Evolutionary conservation across 1,140 invertebrate genomes (phyloP), one percentile per base, ranked within the genome.

Genomic region (Drosophila mauritiana): DNA sequence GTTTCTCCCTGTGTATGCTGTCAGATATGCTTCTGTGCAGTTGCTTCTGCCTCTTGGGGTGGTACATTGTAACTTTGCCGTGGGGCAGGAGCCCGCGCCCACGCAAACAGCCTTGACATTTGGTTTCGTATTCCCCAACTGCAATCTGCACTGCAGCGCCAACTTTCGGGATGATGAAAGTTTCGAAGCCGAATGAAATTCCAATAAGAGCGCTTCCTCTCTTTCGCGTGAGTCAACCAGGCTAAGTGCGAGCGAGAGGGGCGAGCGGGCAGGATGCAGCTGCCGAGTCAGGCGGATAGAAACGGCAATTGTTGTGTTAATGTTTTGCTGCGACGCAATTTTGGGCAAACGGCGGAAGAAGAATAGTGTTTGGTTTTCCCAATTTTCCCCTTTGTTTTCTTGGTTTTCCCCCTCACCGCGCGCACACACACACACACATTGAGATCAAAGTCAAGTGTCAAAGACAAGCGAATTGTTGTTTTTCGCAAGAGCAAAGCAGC

Each of bases 361-460:
- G 62, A 64, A 83, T 76, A 76, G 70, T 68, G 82, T 79, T 79
- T 74, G 64, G 46, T 15, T 85, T 84, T 78, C 61, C 69, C 59
- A 37, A 75, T 80, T 70, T 70, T 75, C 42, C 62, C 34, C 40
- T 57, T 77, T 59, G 73, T 69, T 77, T 68, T 39, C 46, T 52
- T 37, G 61, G 42, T 52, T 79, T 69, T 72, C 54, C 55, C 37
- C 65, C 57, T 17, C 39, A 45, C 49, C 49, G 20, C 40, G 57
- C 62, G 31, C 59, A 56, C 59, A 59, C 39, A 17, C 17, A 45
- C 34, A 8, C 27, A 58, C 75, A 72, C 69, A 22, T 22, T 22
- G 2, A 31, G 31, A 84, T 88, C 83, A 89, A 88, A 88, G 83
- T 88, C 83, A 88, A 88, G 83, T 89, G 73, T 84, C 84, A 88